Conservation (phyloP, 2,797 vertebrate species). For the Sciurus carolinensis region DNA sequence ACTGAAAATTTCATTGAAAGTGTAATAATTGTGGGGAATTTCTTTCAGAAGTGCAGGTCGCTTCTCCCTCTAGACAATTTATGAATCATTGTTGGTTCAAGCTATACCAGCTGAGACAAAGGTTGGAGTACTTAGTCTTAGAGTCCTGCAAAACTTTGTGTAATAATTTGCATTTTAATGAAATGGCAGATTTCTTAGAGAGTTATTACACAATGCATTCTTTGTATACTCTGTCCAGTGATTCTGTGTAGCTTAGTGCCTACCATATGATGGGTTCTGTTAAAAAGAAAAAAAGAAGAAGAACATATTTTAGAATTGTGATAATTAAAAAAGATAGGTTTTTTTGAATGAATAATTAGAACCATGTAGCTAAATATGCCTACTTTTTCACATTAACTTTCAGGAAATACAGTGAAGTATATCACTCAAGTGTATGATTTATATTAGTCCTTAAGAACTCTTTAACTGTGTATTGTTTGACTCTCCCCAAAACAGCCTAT, state of each 20-base stretch:
- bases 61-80: background rate
- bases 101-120: background rate
- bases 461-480: background rate
- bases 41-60: background rate
- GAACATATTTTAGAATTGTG: background rate
- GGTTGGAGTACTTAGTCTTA: background rate
- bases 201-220: background rate
- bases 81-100: background rate
- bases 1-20: background rate
- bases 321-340: slow-evolving; percentile 8
- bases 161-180: slow-evolving; percentile 35
- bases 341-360: slow-evolving; percentile 45
- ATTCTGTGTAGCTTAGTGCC: background rate
- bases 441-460: background rate
- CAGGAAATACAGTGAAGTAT: slow-evolving; percentile 34
- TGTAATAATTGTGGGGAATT: background rate
- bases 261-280: background rate
- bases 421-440: slow-evolving; percentile 30
- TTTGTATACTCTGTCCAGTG: background rate
- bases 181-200: background rate
- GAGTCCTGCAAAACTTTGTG: background rate
- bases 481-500: background rate
- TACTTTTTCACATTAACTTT: slow-evolving; percentile 12
- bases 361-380: slow-evolving; percentile 15
- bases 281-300: background rate